A percentile compares a stretch with the other conserved stretches of the same genome.
These are phyloP conservation scores for Chaitophorus viminalis DNA, from an alignment of 2,888 invertebrate species.

Conservation along the genomic window DNA sequence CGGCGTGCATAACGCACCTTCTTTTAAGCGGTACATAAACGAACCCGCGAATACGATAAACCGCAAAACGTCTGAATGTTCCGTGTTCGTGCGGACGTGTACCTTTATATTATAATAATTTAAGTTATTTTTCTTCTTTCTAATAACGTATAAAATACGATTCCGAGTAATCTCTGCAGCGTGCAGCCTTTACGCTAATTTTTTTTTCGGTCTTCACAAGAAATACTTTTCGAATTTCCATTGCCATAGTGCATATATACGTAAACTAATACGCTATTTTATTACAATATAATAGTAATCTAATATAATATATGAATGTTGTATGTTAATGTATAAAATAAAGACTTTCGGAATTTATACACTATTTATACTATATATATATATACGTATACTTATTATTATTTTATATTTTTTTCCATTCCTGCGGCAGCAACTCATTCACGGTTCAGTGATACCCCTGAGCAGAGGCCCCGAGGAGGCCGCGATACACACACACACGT, in stretches of 20 bases:
- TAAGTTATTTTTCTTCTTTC: neutral
- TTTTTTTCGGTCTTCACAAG: neutral
- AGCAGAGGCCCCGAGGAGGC: neutral
- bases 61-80: slow-evolving; percentile 35
- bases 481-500: slow-evolving; percentile 17
- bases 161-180: neutral
- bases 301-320: no score
- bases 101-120: slow-evolving; percentile 4
- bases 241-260: neutral
- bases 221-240: neutral
- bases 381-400: neutral
- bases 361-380: neutral
- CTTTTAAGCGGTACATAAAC: slow-evolving; percentile 2
- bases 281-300: neutral
- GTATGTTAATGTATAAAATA: neutral
- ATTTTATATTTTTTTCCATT: slow-evolving; percentile 18
- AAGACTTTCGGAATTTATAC: no score
- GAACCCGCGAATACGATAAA: neutral
- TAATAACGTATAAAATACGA: neutral
- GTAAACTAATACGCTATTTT: neutral
- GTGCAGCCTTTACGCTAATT: neutral
- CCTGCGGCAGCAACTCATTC: slow-evolving; percentile 37
- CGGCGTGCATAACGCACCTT: neutral
- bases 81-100: neutral
- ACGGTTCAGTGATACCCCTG: slow-evolving; percentile 53